A percentile compares a stretch with the other conserved stretches of the same genome.
Conservation (phyloP, 2,797 vertebrate genomes). For the Hydrocynus forskahlii region DNA sequence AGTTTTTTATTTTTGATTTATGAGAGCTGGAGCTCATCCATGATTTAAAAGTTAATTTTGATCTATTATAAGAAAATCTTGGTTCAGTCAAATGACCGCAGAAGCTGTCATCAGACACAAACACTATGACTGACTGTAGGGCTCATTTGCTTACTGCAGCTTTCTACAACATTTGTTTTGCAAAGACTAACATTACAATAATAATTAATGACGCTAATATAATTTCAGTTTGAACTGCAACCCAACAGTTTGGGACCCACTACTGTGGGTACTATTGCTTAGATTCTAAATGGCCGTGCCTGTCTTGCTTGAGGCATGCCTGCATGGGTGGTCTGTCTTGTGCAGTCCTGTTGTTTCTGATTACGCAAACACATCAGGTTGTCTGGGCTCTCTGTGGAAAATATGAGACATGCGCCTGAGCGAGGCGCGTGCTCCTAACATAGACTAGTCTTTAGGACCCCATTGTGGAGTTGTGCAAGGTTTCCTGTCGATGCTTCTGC, state of each 20-base stretch:
- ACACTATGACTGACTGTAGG: neutral
- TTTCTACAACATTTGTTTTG: neutral
- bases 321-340: slow-evolving; percentile 10
- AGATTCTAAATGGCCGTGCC: neutral
- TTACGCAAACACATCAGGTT: slow-evolving; percentile 12
- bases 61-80: neutral
- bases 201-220: neutral
- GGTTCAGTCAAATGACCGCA: neutral
- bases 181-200: too few species aligned
- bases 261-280: too few species aligned
- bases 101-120: neutral
- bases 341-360: slow-evolving; percentile 16
- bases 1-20: too few species aligned
- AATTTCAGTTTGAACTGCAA: neutral
- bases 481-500: neutral
- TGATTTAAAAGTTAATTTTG: neutral
- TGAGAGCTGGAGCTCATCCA: too few species aligned
- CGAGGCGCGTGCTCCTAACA: slow-evolving; percentile 39
- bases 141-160: neutral
- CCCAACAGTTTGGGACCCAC: neutral
- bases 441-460: slow-evolving; percentile 38
- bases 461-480: neutral
- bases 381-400: slow-evolving; percentile 42
- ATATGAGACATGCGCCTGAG: slow-evolving; percentile 21
- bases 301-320: neutral